phyloP scores from a whole-genome alignment of 2,888 invertebrate genomes.

The Heliconius cydno region DNA sequence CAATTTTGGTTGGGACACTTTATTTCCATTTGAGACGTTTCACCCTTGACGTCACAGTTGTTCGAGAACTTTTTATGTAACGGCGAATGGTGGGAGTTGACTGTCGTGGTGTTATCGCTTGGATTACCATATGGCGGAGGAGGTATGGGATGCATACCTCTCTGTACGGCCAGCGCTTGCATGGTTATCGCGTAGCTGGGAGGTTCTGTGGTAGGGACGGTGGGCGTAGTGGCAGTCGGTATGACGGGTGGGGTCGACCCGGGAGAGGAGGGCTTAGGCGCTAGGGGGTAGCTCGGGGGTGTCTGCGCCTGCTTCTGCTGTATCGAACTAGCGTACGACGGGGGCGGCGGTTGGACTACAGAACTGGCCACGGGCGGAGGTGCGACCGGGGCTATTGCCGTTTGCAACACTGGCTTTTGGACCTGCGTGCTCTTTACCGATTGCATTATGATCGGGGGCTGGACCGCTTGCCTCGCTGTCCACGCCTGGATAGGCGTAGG shows the following conservation, averaged over 20 bases:
- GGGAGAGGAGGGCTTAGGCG: slow-evolving; percentile 81
- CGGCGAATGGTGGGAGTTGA: slow-evolving; percentile 82
- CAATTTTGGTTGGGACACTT: slow-evolving; percentile 81
- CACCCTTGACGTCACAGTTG: slow-evolving; percentile 76
- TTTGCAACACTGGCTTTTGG: slow-evolving; percentile 96
- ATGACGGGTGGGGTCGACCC: slow-evolving; percentile 75
- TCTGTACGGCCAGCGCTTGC: slow-evolving; percentile 89
- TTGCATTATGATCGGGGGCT: slow-evolving; percentile 98
- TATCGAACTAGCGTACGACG: slow-evolving; percentile 91
- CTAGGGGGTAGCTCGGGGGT: slow-evolving; percentile 78
- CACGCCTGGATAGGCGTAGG: slow-evolving; percentile 93
- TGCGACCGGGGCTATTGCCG: slow-evolving; percentile 95
- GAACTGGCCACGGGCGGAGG: slow-evolving; percentile 84
- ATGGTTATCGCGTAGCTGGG: slow-evolving; percentile 96
- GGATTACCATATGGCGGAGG: slow-evolving; percentile 87
- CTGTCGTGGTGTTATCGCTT: slow-evolving; percentile 68
- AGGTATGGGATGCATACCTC: slow-evolving; percentile 87
- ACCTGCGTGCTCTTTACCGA: slow-evolving; percentile 98
- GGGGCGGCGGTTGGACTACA: slow-evolving; percentile 87
- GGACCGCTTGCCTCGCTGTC: slow-evolving; percentile 94
- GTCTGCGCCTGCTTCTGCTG: slow-evolving; percentile 87
- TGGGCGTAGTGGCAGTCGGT: slow-evolving; percentile 69
- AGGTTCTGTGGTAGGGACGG: slow-evolving; percentile 92
- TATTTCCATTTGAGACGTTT: slow-evolving; percentile 82
- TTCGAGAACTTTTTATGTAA: slow-evolving; percentile 88